A percentile compares a stretch with the other conserved stretches of the same genome.
phyloP scores from a whole-genome alignment of 2,797 vertebrate species.

The Esox masquinongy region DNA sequence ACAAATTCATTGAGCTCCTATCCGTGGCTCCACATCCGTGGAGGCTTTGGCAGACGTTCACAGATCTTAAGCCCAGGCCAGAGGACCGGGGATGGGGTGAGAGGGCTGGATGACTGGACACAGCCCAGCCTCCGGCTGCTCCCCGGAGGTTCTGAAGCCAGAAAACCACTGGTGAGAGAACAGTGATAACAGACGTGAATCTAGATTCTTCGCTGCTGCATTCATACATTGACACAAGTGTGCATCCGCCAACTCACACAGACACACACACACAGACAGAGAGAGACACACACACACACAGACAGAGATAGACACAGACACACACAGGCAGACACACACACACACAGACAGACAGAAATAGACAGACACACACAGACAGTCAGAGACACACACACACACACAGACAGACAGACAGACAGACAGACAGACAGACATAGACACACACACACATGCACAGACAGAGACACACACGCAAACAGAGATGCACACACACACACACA shows the following conservation, averaged over 20 bases:
- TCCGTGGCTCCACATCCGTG: slow-evolving; percentile 53
- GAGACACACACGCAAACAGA: no score
- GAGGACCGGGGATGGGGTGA: slow-evolving; percentile 37
- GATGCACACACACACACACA: no score
- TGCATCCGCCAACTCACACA: neutral
- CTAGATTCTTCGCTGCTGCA: neutral
- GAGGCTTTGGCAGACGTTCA: slow-evolving; percentile 63
- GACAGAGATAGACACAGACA: no score
- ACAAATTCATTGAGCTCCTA: slow-evolving; percentile 60
- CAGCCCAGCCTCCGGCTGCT: slow-evolving; percentile 6
- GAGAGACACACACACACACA: no score
- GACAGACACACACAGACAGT: no score
- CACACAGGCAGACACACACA: no score
- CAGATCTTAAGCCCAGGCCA: slow-evolving; percentile 43
- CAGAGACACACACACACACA: no score
- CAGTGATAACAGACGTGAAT: slow-evolving; percentile 37
- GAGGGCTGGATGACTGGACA: slow-evolving; percentile 39
- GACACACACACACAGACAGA: no score
- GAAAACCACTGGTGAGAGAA: slow-evolving; percentile 33
- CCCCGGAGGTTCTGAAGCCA: slow-evolving; percentile 36
- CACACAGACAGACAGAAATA: no score
- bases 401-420: no score
- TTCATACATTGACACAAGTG: neutral
- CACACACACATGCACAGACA: no score
- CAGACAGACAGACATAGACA: no score